These are phyloP conservation scores for Plecotus auritus DNA, from an alignment of 2,113 vertebrate genomes.

Conservation along the genomic window DNA sequence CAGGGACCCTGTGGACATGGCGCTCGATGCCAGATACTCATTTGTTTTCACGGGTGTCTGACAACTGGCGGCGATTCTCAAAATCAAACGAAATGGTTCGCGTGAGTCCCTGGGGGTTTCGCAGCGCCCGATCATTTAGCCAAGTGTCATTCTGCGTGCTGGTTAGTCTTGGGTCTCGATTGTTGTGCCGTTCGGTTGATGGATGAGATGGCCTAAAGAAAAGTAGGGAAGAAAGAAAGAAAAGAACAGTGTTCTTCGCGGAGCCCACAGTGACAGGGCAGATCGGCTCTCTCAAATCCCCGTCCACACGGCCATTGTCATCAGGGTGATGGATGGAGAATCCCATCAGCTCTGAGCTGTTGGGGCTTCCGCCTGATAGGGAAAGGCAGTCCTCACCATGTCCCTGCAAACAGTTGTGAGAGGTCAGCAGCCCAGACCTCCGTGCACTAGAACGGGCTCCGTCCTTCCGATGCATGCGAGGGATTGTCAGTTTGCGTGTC, in stretches of 20 bases:
- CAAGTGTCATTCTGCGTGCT: conserved; percentile 25
- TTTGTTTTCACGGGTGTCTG: background rate
- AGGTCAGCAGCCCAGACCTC: background rate
- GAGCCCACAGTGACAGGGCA: conserved; percentile 66
- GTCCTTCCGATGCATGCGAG: background rate
- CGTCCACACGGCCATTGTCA: conserved; percentile 50
- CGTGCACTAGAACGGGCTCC: background rate
- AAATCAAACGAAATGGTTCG: background rate
- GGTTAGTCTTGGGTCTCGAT: conserved; percentile 56
- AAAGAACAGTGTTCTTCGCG: conserved; percentile 60
- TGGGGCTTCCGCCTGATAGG: conserved; percentile 41
- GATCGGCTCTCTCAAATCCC: conserved; percentile 69
- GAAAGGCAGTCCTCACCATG: background rate
- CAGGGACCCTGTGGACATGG: background rate
- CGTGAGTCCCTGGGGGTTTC: background rate
- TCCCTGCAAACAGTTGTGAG: conserved; percentile 36
- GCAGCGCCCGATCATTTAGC: conserved; percentile 14
- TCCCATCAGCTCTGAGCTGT: conserved; percentile 61
- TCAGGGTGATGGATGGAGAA: conserved; percentile 72
- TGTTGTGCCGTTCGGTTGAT: conserved; percentile 70
- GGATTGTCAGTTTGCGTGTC: background rate
- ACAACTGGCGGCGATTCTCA: background rate
- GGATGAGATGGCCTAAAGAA: conserved; percentile 73
- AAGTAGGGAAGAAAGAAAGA: conserved; percentile 44
- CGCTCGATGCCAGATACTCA: background rate